Evolutionary conservation across 2,113 vertebrate genomes (phyloP).

Genomic region (Rhynchomys soricoides): DNA sequence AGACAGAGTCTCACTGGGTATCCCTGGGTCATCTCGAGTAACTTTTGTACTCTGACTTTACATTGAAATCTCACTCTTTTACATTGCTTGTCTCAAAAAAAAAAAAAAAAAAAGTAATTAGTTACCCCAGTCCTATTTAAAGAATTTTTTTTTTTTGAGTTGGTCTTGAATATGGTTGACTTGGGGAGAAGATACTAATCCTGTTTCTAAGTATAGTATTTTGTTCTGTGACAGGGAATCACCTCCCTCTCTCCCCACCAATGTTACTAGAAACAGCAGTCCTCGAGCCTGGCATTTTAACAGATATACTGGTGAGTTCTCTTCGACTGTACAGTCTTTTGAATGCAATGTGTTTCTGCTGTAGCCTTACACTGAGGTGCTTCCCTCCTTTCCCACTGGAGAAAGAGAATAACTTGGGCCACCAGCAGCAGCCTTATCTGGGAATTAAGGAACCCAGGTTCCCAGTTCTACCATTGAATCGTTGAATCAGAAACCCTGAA

Average conservation of each 20-base stretch:
- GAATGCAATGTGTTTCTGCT: neutral
- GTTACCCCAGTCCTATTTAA: neutral
- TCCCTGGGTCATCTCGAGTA: neutral
- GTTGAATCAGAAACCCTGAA: neutral
- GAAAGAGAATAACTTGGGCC: neutral
- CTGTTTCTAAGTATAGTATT: neutral
- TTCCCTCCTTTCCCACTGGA: neutral
- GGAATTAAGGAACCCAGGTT: neutral
- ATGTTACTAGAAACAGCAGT: neutral
- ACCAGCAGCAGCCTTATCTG: neutral
- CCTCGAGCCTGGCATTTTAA: neutral
- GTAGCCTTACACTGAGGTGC: neutral
- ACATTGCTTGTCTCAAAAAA: neutral
- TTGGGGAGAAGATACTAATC: neutral
- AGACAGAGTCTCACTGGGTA: conserved; percentile 3
- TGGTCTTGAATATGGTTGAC: neutral
- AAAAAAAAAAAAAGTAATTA: neutral
- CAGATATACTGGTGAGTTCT: neutral
- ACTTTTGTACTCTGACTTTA: conserved; percentile 2
- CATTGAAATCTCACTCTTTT: neutral
- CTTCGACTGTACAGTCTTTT: neutral
- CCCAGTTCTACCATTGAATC: neutral
- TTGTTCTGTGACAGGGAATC: neutral
- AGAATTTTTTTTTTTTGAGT: conserved; percentile 35
- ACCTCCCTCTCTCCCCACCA: neutral